Evolutionary conservation across 64 coral and sea anemone species (phyloP), one percentile per base, ranked within the genome.

Genomic region (Pocillopora damicornis): DNA sequence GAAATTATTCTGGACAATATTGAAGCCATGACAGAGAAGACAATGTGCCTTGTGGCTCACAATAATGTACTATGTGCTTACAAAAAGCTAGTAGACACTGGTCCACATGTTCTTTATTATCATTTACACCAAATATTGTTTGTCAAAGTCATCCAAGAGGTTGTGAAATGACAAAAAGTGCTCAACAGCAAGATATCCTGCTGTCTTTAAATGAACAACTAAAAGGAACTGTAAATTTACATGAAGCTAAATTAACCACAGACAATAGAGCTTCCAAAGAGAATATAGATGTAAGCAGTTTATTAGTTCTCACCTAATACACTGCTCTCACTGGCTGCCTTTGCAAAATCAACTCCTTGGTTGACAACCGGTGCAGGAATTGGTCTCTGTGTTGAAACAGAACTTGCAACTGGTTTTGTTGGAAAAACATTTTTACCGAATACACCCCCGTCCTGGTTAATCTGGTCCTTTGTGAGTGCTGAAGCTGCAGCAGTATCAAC

Each of bases 401-500:
- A 13, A 59, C 1, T 74, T 14, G 35, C 13, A 7, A 59, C 13
- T 15, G 56, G 74, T 35, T 30, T 61, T 15, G 35, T 23, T 73
- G 74, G 18, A 26, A 75, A 60, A 13, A 25, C 68, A 35, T 59
- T 63, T 23, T 58, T 89, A 15, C 42, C 67, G 6, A 30, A 25
- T 60, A 25, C 81, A 59, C 78, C 20, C 22, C 14, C 13, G 23
- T 91, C 23, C 1, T 56, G 35, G 45, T 74, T 15, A 13, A 15
- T 71, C 60, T 68, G 68, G 0, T 98, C 95, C 25, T 79, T 91
- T 75, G 91, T 90, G 17, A 98, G 64, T 57, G 88, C 97, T 86
- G 77, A 86, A 6, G 91, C 88, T 63, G 97, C 97, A 60, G 83
- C 88, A 45, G 92, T 90, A 72, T 99, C 97, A 64, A 99, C 93